These are phyloP conservation scores for Peromyscus californicus DNA, from an alignment of 2,113 vertebrate species.

Conservation along the genomic window DNA sequence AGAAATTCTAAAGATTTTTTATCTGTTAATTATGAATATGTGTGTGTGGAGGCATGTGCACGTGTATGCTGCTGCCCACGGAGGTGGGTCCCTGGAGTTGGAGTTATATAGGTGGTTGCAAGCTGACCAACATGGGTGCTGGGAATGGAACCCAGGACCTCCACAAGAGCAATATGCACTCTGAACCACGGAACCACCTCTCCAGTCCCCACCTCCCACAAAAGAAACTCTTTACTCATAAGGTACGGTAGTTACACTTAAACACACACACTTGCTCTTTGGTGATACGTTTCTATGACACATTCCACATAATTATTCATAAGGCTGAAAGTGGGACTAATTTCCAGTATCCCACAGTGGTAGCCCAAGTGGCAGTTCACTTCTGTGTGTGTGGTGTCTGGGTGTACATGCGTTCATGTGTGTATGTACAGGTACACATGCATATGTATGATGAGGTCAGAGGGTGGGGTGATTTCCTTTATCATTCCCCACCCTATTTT, in stretches of 20 bases:
- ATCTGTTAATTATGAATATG: not conserved
- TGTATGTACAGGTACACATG: not conserved
- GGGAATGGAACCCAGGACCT: not conserved
- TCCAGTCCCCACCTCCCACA: not conserved
- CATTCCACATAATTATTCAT: not conserved
- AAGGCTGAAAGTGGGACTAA: not conserved
- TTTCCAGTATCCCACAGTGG: not conserved
- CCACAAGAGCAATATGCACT: not conserved
- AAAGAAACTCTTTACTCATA: not conserved
- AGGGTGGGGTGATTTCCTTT: not conserved
- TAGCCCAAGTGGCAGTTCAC: not conserved
- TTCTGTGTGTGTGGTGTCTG: not conserved
- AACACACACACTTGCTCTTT: not conserved
- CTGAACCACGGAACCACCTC: not conserved
- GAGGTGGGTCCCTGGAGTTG: not conserved
- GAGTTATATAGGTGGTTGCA: not conserved
- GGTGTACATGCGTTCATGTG: not conserved
- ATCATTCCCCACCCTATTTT: not conserved
- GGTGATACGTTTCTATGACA: not conserved
- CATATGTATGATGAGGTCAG: not conserved
- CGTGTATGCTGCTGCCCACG: not conserved
- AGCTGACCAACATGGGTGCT: not conserved
- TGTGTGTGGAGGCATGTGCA: not conserved
- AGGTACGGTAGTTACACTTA: not conserved
- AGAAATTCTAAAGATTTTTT: conserved; percentile 3